These are phyloP conservation scores for Orthonychiurus folsomi DNA, from an alignment of 2,888 invertebrate genomes.

Conservation along the genomic window DNA sequence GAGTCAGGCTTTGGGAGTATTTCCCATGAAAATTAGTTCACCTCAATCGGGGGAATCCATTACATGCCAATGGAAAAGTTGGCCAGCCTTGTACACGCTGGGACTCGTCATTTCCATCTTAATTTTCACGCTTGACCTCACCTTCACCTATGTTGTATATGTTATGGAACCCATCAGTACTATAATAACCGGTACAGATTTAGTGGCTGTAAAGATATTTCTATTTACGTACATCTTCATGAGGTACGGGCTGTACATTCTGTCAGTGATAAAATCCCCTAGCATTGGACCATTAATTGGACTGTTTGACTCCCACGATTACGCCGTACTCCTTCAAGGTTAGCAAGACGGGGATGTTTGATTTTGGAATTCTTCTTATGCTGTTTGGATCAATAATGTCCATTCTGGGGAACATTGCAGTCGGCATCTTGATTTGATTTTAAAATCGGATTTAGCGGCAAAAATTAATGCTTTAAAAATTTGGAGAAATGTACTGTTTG, in stretches of 20 bases:
- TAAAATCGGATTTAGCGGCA: no score
- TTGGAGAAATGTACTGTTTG: no score
- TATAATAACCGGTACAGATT: background rate
- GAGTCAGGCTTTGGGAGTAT: background rate
- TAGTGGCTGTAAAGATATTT: background rate
- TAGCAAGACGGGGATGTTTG: background rate
- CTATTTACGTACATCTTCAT: background rate
- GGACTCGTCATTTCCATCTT: background rate
- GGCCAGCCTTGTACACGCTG: background rate
- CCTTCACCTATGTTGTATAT: background rate
- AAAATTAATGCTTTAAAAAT: no score
- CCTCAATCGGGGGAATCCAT: no score
- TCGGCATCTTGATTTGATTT: no score
- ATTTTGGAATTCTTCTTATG: background rate
- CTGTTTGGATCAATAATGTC: background rate
- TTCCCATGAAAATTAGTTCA: background rate
- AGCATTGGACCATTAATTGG: background rate
- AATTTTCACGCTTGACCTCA: background rate
- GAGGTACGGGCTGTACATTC: background rate
- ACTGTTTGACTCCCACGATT: background rate
- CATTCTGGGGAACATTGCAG: background rate
- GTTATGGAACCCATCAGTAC: background rate
- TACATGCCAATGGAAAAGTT: background rate
- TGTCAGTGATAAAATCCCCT: background rate
- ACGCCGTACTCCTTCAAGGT: background rate